These are phyloP conservation scores for Sinonovacula constricta DNA, from an alignment of 1,140 invertebrate genomes.

Conservation along the genomic window DNA sequence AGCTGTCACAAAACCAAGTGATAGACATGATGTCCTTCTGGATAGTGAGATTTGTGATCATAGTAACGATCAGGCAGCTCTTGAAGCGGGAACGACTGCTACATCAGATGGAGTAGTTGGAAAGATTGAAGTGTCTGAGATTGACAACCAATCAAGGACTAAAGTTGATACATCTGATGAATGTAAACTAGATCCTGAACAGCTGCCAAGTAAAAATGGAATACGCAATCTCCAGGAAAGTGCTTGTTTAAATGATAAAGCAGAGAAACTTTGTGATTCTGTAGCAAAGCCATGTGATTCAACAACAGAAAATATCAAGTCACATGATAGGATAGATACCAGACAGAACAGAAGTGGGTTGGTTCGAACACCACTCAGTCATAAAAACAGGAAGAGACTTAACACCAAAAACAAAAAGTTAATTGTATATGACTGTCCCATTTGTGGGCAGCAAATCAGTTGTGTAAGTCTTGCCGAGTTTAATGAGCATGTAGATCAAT, in stretches of 20 bases:
- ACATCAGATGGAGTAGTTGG: neutral
- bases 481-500: slow-evolving; percentile 67
- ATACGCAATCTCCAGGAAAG: no score
- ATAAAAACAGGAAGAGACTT: no score
- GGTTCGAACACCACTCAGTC: slow-evolving; percentile 3
- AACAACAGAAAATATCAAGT: no score
- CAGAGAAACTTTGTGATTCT: no score
- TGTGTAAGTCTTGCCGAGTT: slow-evolving; percentile 54
- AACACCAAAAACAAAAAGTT: no score
- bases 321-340: no score
- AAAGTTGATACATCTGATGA: no score
- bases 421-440: slow-evolving; percentile 56
- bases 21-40: neutral
- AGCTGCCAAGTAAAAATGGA: no score
- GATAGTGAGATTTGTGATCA: neutral
- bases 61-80: neutral
- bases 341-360: slow-evolving; percentile 37
- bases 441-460: slow-evolving; percentile 48
- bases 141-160: no score
- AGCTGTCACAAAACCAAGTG: neutral
- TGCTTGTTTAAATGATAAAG: no score
- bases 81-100: neutral
- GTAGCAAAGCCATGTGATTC: no score
- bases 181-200: no score
- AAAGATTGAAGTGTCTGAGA: neutral